Evolutionary conservation across 2,888 invertebrate genomes (phyloP).

Genomic region (Pantelozetes paolii): DNA sequence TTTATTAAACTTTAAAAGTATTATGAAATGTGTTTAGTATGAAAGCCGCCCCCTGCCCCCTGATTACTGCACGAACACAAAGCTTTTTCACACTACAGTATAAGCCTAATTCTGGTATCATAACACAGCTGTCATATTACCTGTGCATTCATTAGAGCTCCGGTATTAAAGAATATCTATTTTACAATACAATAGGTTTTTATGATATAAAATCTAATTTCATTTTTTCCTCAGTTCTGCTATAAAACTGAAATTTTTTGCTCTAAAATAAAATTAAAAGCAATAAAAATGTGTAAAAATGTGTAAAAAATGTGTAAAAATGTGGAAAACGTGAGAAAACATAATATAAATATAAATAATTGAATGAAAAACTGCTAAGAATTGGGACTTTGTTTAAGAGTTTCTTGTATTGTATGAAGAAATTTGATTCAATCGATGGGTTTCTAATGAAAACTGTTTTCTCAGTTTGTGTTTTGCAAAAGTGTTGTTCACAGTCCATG

Average conservation of each 20-base stretch:
- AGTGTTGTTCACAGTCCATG: conserved; percentile 19
- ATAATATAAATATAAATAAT: not conserved
- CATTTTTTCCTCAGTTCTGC: not conserved
- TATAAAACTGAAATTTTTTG: not conserved
- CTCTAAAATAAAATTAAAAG: conserved; percentile 3
- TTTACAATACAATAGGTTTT: too few species aligned
- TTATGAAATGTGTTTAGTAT: too few species aligned
- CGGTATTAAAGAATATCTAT: not conserved
- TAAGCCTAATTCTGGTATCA: too few species aligned
- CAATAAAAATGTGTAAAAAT: not conserved
- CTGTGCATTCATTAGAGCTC: not conserved
- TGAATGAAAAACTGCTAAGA: not conserved
- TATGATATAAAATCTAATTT: conserved; percentile 17
- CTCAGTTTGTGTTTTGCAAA: not conserved
- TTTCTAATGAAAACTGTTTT: not conserved
- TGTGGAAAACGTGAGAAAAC: conserved; percentile 20
- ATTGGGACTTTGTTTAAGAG: not conserved
- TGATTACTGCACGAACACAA: too few species aligned
- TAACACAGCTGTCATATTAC: too few species aligned
- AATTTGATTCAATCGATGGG: not conserved
- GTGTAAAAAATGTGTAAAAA: too few species aligned
- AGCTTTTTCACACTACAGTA: too few species aligned
- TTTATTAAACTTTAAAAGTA: too few species aligned
- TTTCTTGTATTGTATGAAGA: not conserved
- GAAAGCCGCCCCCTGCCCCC: too few species aligned